A percentile compares a stretch with the other conserved stretches of the same genome.
These are phyloP conservation scores for Megathymus violae DNA, from an alignment of 1,140 invertebrate genomes.

Conservation along the genomic window DNA sequence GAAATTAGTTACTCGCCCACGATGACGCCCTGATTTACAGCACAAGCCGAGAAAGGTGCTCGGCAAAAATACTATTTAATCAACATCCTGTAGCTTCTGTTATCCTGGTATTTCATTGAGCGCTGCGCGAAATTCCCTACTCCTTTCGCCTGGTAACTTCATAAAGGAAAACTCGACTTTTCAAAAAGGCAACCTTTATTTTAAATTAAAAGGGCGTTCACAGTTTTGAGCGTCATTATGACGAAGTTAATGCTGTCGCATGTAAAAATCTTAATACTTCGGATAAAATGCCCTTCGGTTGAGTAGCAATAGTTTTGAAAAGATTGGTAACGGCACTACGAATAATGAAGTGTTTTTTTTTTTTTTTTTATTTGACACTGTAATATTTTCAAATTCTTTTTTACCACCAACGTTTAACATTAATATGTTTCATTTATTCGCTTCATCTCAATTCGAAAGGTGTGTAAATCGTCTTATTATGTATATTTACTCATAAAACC, in stretches of 20 bases:
- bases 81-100: constrained; percentile 35
- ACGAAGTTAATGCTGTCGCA: constrained; percentile 20
- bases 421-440: too few relatives aligned
- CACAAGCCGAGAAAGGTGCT: constrained; percentile 18
- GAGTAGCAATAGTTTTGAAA: constrained; percentile 11
- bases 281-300: constrained; percentile 3
- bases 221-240: constrained; percentile 32
- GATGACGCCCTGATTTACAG: not conserved
- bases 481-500: too few relatives aligned
- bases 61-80: constrained; percentile 36
- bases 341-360: not conserved
- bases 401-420: too few relatives aligned
- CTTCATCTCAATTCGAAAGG: too few relatives aligned
- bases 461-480: too few relatives aligned
- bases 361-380: too few relatives aligned
- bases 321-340: not conserved
- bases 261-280: constrained; percentile 4
- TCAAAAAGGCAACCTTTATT: constrained; percentile 27
- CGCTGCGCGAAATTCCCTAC: constrained; percentile 31
- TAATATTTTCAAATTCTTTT: too few relatives aligned
- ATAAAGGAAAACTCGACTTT: constrained; percentile 32
- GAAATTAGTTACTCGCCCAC: not conserved
- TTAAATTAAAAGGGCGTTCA: constrained; percentile 26
- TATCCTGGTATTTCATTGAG: constrained; percentile 35
- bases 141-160: constrained; percentile 32